Evolutionary conservation across 2,113 vertebrate species (phyloP).

Genomic region (Burhinus oedicnemus): DNA sequence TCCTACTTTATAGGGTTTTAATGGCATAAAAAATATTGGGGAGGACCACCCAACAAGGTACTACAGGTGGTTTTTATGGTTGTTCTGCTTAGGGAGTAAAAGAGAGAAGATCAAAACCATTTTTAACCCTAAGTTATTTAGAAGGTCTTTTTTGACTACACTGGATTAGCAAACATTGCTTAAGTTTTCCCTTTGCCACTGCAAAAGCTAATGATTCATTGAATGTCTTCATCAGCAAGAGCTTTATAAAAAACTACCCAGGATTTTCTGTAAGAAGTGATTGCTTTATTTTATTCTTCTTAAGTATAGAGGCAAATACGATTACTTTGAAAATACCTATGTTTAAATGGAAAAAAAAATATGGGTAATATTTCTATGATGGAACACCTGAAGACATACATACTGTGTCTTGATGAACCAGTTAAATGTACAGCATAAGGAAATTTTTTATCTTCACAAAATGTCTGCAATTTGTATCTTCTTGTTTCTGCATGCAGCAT

Average conservation of each 20-base stretch:
- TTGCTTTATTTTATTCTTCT: not conserved
- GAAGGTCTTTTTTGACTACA: not conserved
- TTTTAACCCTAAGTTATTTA: not conserved
- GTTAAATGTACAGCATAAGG: not conserved
- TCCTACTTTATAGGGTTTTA: not conserved
- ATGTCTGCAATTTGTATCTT: not conserved
- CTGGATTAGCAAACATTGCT: not conserved
- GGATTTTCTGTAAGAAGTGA: not conserved
- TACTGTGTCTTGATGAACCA: not conserved
- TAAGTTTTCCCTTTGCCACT: not conserved
- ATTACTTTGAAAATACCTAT: not conserved
- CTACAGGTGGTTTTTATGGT: not conserved
- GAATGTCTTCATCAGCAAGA: not conserved
- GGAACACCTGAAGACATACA: not conserved
- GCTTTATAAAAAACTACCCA: not conserved
- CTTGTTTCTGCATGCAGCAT: not conserved
- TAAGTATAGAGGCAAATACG: accelerated
- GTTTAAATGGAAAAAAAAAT: not conserved
- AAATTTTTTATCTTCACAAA: not conserved
- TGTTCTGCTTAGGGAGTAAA: not conserved
- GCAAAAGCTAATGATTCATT: not conserved
- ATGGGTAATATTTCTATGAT: not conserved
- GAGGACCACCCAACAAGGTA: not conserved
- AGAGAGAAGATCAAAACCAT: not conserved
- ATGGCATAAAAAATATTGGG: not conserved